Evolutionary conservation across 1,140 invertebrate genomes (phyloP).

Genomic region (Halesus radiatus): DNA sequence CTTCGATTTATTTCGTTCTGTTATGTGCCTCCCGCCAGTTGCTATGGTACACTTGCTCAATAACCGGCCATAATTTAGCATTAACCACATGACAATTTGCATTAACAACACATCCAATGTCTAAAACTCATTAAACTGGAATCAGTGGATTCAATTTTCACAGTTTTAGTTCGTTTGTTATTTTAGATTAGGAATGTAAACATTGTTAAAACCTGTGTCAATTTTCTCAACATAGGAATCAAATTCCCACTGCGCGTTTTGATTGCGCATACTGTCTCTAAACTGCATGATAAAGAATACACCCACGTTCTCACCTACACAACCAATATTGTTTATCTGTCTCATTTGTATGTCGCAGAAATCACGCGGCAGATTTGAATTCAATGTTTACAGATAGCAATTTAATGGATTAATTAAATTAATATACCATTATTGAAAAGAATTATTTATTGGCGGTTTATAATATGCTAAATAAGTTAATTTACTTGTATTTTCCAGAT

Average conservation of each 20-base stretch:
- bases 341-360: neutral
- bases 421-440: no score
- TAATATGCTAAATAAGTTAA: no score
- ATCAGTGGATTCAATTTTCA: no score
- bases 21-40: conserved; percentile 34
- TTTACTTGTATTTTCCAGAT: no score
- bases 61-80: neutral
- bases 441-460: no score
- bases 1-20: conserved; percentile 45
- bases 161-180: neutral
- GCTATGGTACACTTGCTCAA: conserved; percentile 27
- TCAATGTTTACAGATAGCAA: no score
- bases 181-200: conserved; percentile 34
- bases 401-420: no score
- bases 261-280: neutral
- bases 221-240: conserved; percentile 27
- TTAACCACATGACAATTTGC: conserved; percentile 6
- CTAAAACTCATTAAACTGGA: no score
- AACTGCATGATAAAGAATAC: conserved; percentile 18
- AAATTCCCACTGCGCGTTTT: conserved; percentile 37
- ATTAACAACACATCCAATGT: no score
- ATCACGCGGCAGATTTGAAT: conserved; percentile 1
- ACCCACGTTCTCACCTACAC: conserved; percentile 22
- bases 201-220: conserved; percentile 38
- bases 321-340: neutral